Evolutionary conservation across 2,113 vertebrate genomes (phyloP).

Genomic region (Lota lota): DNA sequence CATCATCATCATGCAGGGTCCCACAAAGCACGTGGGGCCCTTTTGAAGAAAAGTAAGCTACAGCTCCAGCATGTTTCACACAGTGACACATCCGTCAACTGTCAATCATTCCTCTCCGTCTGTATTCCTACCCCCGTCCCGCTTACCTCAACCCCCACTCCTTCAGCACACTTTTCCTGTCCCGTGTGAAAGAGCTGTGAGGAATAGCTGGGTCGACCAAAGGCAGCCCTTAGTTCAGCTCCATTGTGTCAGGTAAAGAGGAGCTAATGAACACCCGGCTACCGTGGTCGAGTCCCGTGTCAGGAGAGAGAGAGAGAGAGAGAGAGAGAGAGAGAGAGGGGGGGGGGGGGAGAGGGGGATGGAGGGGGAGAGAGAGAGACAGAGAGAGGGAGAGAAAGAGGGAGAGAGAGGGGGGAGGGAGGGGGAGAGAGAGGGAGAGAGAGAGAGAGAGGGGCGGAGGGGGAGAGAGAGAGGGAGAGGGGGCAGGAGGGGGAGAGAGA

Average conservation of each 20-base stretch:
- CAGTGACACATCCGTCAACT: not conserved
- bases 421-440: no score
- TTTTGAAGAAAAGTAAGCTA: no score
- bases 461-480: constrained; percentile 8
- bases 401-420: not conserved
- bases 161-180: not conserved
- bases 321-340: no score
- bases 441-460: no score
- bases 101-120: not conserved
- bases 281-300: constrained; percentile 10
- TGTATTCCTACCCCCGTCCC: not conserved
- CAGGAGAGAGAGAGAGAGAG: not conserved
- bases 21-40: no score
- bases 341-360: no score
- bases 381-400: no score
- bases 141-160: no score
- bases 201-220: constrained; percentile 45
- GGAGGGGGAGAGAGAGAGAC: no score
- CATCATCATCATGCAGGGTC: no score
- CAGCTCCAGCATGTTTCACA: no score
- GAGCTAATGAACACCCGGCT: constrained; percentile 34
- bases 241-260: constrained; percentile 45
- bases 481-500: no score
- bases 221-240: constrained; percentile 52
- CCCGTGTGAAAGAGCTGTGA: constrained; percentile 42